These are phyloP conservation scores for Hylyphantes graminicola DNA, from an alignment of 1,140 invertebrate genomes.

Conservation along the genomic window DNA sequence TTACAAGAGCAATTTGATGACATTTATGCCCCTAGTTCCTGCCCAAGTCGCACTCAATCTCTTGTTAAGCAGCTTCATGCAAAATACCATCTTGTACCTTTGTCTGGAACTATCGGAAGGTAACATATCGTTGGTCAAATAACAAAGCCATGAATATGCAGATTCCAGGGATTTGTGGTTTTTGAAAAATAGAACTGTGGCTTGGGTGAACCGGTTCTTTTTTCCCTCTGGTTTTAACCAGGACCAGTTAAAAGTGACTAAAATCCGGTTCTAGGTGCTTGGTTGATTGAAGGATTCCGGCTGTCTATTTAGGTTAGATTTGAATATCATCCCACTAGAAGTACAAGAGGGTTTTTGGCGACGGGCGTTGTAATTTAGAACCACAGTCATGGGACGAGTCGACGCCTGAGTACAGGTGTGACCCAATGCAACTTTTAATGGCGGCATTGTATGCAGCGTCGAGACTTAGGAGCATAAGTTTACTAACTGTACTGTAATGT, in stretches of 20 bases:
- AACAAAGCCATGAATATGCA: not conserved
- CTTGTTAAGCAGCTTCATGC: not conserved
- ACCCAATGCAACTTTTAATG: no score
- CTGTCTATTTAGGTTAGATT: no score
- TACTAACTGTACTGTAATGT: no score
- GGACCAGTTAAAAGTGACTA: no score
- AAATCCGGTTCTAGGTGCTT: not conserved
- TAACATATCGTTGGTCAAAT: not conserved
- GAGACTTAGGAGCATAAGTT: no score
- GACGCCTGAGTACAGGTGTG: no score
- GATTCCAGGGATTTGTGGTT: not conserved
- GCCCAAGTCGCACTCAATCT: not conserved
- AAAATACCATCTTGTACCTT: not conserved
- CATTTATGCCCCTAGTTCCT: not conserved
- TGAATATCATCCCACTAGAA: no score
- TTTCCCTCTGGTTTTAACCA: not conserved
- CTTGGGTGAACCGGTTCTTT: not conserved
- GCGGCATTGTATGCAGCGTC: no score
- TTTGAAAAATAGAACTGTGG: not conserved
- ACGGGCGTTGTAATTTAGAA: no score
- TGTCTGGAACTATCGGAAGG: constrained; percentile 6
- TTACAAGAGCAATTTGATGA: not conserved
- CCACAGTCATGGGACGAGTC: no score
- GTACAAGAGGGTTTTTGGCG: no score
- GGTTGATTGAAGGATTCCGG: not conserved